Base-by-base conservation (phyloP, 2,113 vertebrate species). In the Willisornis vidua region DNA sequence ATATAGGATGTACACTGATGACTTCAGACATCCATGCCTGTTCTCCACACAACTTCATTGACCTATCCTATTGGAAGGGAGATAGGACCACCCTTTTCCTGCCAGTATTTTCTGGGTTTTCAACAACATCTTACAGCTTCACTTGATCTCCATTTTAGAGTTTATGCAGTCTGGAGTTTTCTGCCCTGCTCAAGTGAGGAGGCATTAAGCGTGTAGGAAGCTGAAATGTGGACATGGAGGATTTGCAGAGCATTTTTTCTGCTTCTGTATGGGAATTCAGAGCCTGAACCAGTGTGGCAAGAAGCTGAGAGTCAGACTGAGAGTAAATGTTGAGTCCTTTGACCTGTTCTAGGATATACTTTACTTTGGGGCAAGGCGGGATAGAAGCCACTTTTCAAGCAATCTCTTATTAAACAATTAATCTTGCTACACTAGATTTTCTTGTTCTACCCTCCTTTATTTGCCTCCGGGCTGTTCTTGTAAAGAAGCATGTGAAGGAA, bases 361-460 rank as follows among this genome's bases (percentile, higher is more conserved):
- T 70, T 78, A 45, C 57, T 55, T 55, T 63, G 16, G 8, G 20
- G 8, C n/a, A 66, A 74, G 33, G 52, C 67, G 18, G 48, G 23
- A 39, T 26, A 91, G 37, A 74, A 77, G 26, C 18, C 57, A 55
- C 12, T 71, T 77, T 89, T 58, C 51, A 74, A 66, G 10, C 37
- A 67, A 63, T 19, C 24, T 71, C 43, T 85, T 73, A 67, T 87
- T 81, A 87, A 93, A 79, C 13, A 87, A 91, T 85, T 88, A 61
- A 78, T 31, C 86, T 90, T 83, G 68, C 13, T 76, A 48, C 72
- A 72, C 84, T 77, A 71, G n/a, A 77, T 87, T 91, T 91, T 93
- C 77, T 67, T 93, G 65, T 76, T 89, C 48, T 84, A 11, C 61
- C 3, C 11, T 81, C n/a, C 15, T 85, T 81, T 75, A 35, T 67